Evolutionary conservation across 2,888 invertebrate species (phyloP).

Genomic region (Petrolisthes cinctipes): DNA sequence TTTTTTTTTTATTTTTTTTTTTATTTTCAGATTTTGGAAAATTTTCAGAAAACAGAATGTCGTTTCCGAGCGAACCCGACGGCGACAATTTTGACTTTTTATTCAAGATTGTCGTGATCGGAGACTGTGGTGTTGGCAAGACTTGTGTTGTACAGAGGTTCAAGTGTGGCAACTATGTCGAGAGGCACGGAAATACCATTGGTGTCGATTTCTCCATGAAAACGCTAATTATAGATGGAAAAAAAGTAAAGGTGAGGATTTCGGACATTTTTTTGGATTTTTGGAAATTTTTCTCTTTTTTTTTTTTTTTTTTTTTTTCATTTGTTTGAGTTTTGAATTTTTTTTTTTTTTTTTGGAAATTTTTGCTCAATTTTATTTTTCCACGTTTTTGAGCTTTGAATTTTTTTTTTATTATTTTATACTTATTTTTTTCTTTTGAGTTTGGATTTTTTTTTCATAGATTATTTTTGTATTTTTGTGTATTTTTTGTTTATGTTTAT

Average conservation of each 20-base stretch:
- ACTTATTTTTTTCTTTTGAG: background rate
- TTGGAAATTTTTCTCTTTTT: background rate
- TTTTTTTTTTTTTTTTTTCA: background rate
- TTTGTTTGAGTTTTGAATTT: background rate
- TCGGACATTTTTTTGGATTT: background rate
- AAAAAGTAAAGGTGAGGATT: slow-evolving; percentile 88
- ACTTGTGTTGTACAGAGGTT: slow-evolving; percentile 95
- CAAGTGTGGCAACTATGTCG: slow-evolving; percentile 94
- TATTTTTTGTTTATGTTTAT: background rate
- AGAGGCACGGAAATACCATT: slow-evolving; percentile 95
- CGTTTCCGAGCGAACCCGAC: slow-evolving; percentile 59
- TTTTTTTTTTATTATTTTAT: background rate
- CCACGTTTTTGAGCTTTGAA: background rate
- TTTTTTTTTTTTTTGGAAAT: background rate
- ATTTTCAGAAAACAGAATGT: too few species aligned
- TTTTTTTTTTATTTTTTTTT: too few species aligned
- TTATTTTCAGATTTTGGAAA: too few species aligned
- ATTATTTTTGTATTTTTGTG: too few species aligned
- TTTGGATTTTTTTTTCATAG: background rate
- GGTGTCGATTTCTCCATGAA: slow-evolving; percentile 99
- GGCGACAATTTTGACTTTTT: slow-evolving; percentile 85
- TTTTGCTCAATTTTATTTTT: background rate
- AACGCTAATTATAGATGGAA: slow-evolving; percentile 92
- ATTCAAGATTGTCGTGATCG: slow-evolving; percentile 94
- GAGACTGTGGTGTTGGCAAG: slow-evolving; percentile 91